phyloP scores from a whole-genome alignment of 1,140 invertebrate species.

The Drosophila mauritiana region DNA sequence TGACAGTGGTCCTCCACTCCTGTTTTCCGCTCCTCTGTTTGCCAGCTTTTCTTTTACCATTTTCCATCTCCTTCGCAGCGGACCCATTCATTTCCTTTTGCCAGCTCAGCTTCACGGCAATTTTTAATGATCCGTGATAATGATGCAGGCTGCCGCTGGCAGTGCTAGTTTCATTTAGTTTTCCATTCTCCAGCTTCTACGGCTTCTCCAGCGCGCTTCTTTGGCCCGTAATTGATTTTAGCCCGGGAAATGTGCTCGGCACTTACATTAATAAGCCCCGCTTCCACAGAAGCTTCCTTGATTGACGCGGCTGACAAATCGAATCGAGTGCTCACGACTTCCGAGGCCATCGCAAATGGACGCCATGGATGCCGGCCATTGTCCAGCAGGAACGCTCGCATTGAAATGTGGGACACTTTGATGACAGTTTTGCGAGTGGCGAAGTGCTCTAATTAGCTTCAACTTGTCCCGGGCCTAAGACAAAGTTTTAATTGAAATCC shows the following conservation, averaged over 20 bases:
- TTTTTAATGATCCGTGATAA: slow-evolving; percentile 83
- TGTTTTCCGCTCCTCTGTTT: slow-evolving; percentile 9
- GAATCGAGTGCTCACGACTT: slow-evolving; percentile 36
- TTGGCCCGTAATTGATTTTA: slow-evolving; percentile 58
- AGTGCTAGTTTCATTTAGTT: slow-evolving; percentile 55
- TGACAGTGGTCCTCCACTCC: slow-evolving; percentile 43
- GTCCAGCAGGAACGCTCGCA: slow-evolving; percentile 19
- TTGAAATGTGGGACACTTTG: slow-evolving; percentile 44
- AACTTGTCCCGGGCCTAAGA: slow-evolving; percentile 44
- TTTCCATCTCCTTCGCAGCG: neutral
- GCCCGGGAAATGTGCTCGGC: slow-evolving; percentile 24
- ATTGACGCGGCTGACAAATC: slow-evolving; percentile 77
- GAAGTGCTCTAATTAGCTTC: slow-evolving; percentile 56
- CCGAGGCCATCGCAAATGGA: neutral
- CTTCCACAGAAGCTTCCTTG: slow-evolving; percentile 11
- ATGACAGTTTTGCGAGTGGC: slow-evolving; percentile 25
- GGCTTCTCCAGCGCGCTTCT: neutral
- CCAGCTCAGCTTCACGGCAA: slow-evolving; percentile 50
- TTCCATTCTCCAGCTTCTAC: neutral
- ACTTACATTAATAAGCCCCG: slow-evolving; percentile 53
- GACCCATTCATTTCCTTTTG: slow-evolving; percentile 49
- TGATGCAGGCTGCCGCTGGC: slow-evolving; percentile 67
- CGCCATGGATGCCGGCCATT: slow-evolving; percentile 22
- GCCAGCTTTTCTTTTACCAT: slow-evolving; percentile 19
- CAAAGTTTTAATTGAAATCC: slow-evolving; percentile 66